phyloP scores from a whole-genome alignment of 2,888 invertebrate species.

The Mactromeris polynyma region DNA sequence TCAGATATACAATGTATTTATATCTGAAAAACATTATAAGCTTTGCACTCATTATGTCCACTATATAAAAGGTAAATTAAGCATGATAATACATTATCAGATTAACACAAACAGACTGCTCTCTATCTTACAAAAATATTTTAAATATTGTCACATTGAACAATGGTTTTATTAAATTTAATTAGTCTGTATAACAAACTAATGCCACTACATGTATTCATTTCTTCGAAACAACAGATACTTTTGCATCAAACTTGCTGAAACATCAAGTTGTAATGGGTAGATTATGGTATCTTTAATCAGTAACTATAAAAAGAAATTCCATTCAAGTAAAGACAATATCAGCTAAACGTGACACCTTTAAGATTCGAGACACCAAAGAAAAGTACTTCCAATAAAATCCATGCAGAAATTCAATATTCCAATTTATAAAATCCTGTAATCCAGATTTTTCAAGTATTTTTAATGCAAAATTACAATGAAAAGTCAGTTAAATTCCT shows the following conservation, averaged over 20 bases:
- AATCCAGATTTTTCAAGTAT: neutral
- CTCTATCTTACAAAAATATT: neutral
- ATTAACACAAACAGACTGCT: neutral
- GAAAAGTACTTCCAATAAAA: neutral
- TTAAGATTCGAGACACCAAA: neutral
- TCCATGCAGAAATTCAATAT: neutral
- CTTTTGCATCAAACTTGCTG: neutral
- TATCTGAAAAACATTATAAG: neutral
- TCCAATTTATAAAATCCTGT: neutral
- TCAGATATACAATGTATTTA: too few species aligned
- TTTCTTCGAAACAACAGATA: neutral
- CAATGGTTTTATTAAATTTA: neutral
- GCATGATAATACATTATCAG: neutral
- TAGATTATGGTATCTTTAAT: neutral
- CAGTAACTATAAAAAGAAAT: too few species aligned
- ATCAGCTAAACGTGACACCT: neutral
- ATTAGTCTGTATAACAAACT: neutral
- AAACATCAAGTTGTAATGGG: neutral
- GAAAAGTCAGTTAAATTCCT: neutral
- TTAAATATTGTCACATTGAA: neutral
- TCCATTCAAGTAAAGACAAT: neutral
- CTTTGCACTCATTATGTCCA: neutral
- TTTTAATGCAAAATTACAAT: neutral
- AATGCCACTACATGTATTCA: neutral
- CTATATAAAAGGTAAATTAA: neutral